Evolutionary conservation across 2,888 invertebrate genomes (phyloP), one percentile per base, ranked within the genome.

Genomic region (Sturmia bella): DNA sequence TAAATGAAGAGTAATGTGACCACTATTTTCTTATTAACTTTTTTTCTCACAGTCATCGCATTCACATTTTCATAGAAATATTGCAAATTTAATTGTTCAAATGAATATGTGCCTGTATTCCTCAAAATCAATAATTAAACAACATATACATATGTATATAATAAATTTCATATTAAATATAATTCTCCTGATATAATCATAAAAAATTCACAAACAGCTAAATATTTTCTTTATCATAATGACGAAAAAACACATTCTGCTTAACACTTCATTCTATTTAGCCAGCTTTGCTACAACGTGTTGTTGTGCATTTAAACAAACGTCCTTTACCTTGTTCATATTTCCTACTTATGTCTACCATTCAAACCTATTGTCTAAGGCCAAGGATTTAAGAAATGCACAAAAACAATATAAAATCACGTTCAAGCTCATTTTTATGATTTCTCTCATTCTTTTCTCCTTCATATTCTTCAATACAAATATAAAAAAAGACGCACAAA

Each of bases 251-350:
- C 6, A 13, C 6, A 9, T 13, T 15, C 17, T 54, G 9, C 43
- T 32, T n/a, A n/a, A 3, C 11, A n/a, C 3, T 41, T 41, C n/a
- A 11, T 39, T 13, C 0, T 24, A 32, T 52, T 17, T 24, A 21
- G 24, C 21, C 12, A 32, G 1, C 13, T 39, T 21, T 41, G 19
- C 3, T 56, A 56, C n/a, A n/a, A n/a, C 15, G 13, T 56, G 17
- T 37, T 57, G 19, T 24, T 41, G 19, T 13, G 19, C 59, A 17
- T 48, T 57, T 45, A 24, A 32, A 41, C 19, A 52, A 50, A 54
- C 45, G 76, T 76, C 69, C 76, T 76, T 69, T 69, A 76, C 76
- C 76, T 63, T 76, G 59, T 69, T 45, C 17, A 11, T n/a, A 61
- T 76, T 76, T 69, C 69, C 69, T 76, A 61, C 61, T 76, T 69